A percentile compares a stretch with the other conserved stretches of the same genome.
Conservation (phyloP, 2,113 vertebrate species). For the Podiceps cristatus region DNA sequence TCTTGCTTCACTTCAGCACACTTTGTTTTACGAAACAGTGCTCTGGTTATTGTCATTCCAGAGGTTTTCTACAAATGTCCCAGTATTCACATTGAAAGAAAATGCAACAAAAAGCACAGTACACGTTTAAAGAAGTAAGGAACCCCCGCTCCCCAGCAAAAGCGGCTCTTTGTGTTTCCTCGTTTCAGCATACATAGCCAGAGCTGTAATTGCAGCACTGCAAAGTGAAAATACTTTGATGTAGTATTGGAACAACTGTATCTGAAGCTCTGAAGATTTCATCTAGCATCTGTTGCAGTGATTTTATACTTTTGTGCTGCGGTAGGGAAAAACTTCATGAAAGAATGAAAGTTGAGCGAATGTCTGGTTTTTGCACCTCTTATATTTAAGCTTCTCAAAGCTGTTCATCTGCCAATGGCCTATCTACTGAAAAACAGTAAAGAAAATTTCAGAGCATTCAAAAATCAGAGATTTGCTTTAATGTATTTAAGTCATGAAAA, state of each 20-base stretch:
- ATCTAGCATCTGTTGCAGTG: not conserved
- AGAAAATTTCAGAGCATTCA: not conserved
- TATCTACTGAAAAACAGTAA: not conserved
- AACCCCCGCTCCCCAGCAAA: not conserved
- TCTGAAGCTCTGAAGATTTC: conserved; percentile 5
- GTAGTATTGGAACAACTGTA: not conserved
- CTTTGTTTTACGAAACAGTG: not conserved
- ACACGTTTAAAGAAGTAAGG: not conserved
- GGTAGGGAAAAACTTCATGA: not conserved
- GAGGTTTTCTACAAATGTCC: conserved; percentile 25
- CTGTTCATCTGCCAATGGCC: not conserved
- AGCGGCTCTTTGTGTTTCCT: conserved; percentile 5
- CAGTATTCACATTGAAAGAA: conserved; percentile 7
- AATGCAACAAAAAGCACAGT: conserved; percentile 9
- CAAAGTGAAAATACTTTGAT: not conserved
- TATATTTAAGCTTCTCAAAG: not conserved
- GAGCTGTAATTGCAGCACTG: not conserved
- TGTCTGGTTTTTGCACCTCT: not conserved
- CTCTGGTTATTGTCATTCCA: conserved; percentile 6
- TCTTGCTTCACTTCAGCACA: not conserved
- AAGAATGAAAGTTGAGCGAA: not conserved
- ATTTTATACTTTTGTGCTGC: not conserved
- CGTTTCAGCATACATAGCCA: not conserved
- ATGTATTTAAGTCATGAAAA: not conserved
- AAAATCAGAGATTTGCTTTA: not conserved